Base-by-base conservation (phyloP, 2,888 invertebrate species). In the Frankliniella fusca region DNA sequence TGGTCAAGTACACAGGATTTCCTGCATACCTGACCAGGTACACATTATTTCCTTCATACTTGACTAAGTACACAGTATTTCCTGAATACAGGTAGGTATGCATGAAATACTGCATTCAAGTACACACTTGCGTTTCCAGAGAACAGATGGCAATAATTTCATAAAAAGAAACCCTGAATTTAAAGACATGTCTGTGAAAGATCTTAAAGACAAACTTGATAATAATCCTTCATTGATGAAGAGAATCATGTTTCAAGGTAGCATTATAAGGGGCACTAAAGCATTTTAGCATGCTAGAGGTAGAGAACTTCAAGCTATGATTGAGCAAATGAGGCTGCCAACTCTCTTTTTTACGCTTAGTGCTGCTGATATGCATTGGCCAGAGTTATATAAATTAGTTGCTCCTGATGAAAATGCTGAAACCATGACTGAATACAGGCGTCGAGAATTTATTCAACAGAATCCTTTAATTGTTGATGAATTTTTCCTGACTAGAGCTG, bases 331-430 rank as follows among this genome's bases (percentile, higher is more conserved):
- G 8, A 84, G 84, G 8, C 15, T 76, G 5, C 84, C 83, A 48
- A 83, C 84, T 18, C 28, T 83, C 3, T 84, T 84, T 81, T 82
- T 84, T 81, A 84, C 84, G 18, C 48, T 84, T 23, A 82, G 82
- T 23, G 84, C 84, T 15, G 84, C 84, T 76, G 84, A 84, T 70
- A 48, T 84, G 9, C 82, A 83, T 20, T 84, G 84, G 84, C 82
- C 83, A 20, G 83, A 83, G n/a, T 81, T 83, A n/a, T 81, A 80
- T 48, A 54, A 79, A 12, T 23, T 84, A 1, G 54, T 84, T 12
- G 65, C 38, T 8, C 65, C 80, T 3, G 80, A 80, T 81, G 23
- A 28, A n/a, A 9, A 65, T 65, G 27, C 23, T 12, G 23, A 28
- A 18, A 81, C n/a, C 3, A 48, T 83, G 48, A 15, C 65, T 18